phyloP scores from a whole-genome alignment of 1,140 invertebrate genomes.

The Drosophila pallidifrons region DNA sequence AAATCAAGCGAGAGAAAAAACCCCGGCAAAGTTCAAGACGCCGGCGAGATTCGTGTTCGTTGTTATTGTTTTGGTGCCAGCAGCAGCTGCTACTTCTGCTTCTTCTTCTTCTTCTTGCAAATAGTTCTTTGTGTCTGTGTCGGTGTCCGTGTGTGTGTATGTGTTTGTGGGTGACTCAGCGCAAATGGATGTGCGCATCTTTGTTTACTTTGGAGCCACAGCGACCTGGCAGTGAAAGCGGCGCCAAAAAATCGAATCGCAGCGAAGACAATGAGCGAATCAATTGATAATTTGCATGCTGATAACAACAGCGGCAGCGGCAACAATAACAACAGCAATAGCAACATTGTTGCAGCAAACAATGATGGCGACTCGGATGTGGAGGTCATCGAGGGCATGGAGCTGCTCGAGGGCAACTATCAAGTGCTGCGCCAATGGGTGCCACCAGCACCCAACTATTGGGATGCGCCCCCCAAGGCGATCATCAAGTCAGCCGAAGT shows the following conservation, averaged over 20 bases:
- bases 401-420: constrained; percentile 84
- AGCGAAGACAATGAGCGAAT: constrained; percentile 66
- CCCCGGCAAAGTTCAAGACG: constrained; percentile 32
- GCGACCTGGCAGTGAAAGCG: constrained; percentile 54
- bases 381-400: constrained; percentile 84
- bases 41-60: constrained; percentile 12
- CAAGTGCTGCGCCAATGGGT: constrained; percentile 83
- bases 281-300: constrained; percentile 69
- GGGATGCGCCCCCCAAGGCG: constrained; percentile 83
- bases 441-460: constrained; percentile 82
- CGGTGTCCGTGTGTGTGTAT: constrained; percentile 16
- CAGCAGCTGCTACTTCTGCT: constrained; percentile 40
- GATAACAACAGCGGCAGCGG: constrained; percentile 49
- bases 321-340: constrained; percentile 45
- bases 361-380: constrained; percentile 78
- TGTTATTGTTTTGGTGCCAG: constrained; percentile 71
- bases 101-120: constrained; percentile 32
- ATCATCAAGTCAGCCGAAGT: constrained; percentile 84
- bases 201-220: constrained; percentile 56
- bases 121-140: constrained; percentile 72
- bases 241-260: constrained; percentile 59
- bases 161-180: constrained; percentile 65
- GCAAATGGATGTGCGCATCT: constrained; percentile 78
- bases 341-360: constrained; percentile 21
- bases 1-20: constrained; percentile 18